A percentile compares a stretch with the other conserved stretches of the same genome.
Evolutionary conservation across 2,888 invertebrate genomes (phyloP).

Genomic region (Fragum fragum): DNA sequence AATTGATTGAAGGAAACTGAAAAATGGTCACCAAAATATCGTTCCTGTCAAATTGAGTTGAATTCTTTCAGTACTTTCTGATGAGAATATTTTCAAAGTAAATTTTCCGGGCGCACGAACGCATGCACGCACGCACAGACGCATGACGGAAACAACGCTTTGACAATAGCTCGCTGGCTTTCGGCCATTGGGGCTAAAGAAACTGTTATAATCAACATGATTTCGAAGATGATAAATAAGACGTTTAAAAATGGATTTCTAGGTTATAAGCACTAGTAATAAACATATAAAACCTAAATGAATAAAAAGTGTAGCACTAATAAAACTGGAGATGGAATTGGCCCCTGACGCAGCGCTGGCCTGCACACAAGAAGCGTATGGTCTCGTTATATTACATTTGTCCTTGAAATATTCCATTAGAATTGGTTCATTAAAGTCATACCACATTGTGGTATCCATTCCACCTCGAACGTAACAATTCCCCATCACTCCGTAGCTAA

Average conservation of each 20-base stretch:
- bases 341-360: slow-evolving; percentile 14
- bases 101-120: too few species aligned
- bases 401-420: slow-evolving; percentile 43
- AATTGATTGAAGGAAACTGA: too few species aligned
- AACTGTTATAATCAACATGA: too few species aligned
- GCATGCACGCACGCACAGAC: too few species aligned
- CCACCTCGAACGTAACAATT: slow-evolving; percentile 48
- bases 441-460: slow-evolving; percentile 37
- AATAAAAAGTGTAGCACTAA: slow-evolving; percentile 4
- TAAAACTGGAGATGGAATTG: neutral
- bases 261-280: neutral
- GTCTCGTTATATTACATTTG: slow-evolving; percentile 53
- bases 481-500: slow-evolving; percentile 53
- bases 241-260: neutral
- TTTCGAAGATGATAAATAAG: too few species aligned
- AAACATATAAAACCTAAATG: slow-evolving; percentile 5
- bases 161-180: too few species aligned
- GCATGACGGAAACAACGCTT: too few species aligned
- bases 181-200: too few species aligned
- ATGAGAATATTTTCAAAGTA: too few species aligned
- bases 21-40: too few species aligned
- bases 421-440: slow-evolving; percentile 46
- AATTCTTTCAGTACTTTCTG: too few species aligned
- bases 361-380: slow-evolving; percentile 37
- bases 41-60: too few species aligned